phyloP scores from a whole-genome alignment of 2,113 vertebrate species.

The Rhinopomastus cyanomelas region DNA sequence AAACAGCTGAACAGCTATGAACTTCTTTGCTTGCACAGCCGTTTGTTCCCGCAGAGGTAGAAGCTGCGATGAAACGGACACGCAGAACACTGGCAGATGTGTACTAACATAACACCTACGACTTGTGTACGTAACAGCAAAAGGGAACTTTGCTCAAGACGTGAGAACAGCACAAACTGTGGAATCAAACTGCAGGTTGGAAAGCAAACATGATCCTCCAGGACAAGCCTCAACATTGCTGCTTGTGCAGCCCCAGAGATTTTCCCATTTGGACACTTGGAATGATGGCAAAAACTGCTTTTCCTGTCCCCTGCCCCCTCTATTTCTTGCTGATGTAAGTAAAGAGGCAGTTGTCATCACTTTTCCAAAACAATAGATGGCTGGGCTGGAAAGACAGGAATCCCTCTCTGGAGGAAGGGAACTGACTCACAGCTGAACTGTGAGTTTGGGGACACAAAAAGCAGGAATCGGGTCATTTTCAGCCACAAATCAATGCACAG shows the following conservation, averaged over 20 bases:
- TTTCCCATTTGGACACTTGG: background rate
- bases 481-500: no score
- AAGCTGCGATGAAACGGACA: background rate
- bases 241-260: background rate
- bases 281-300: background rate
- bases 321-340: fast-evolving
- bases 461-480: background rate
- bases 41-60: background rate
- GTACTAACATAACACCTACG: fast-evolving
- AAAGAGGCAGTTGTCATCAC: background rate
- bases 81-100: background rate
- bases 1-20: background rate
- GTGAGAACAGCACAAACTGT: background rate
- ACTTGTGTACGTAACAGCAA: background rate
- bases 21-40: background rate
- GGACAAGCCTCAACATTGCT: background rate
- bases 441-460: background rate
- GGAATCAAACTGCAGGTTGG: background rate
- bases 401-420: background rate
- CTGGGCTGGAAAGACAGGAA: background rate
- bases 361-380: background rate
- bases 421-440: background rate
- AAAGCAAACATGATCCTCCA: background rate
- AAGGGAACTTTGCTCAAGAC: background rate
- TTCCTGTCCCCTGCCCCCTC: background rate